phyloP scores from a whole-genome alignment of 2,888 invertebrate genomes.

The Aromia moschata region DNA sequence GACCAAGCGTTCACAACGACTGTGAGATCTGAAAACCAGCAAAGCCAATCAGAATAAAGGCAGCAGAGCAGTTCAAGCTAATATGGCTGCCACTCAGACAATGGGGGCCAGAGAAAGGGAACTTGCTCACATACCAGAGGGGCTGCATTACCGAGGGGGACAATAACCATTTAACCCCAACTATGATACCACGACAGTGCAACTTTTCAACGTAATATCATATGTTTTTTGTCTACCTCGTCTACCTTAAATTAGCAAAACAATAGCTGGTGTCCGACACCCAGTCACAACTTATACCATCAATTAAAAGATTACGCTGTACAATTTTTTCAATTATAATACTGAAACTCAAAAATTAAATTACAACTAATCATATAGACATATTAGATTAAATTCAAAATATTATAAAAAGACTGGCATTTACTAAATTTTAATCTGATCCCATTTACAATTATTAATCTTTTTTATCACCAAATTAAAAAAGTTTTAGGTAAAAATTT shows the following conservation, averaged over 20 bases:
- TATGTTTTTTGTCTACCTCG: conserved; percentile 30
- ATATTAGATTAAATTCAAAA: too few species aligned
- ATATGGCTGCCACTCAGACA: conserved; percentile 65
- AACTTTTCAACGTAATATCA: conserved; percentile 39
- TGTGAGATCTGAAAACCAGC: conserved; percentile 61
- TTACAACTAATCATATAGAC: too few species aligned
- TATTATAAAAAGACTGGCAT: too few species aligned
- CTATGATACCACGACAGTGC: conserved; percentile 52
- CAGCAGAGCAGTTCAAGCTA: conserved; percentile 63
- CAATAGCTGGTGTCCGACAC: background rate
- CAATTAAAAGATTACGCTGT: background rate
- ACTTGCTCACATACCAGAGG: conserved; percentile 55
- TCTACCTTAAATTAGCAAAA: conserved; percentile 16
- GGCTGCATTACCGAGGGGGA: conserved; percentile 54
- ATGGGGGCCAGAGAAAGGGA: conserved; percentile 63
- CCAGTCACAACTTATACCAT: background rate
- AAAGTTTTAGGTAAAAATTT: too few species aligned
- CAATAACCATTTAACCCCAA: conserved; percentile 57
- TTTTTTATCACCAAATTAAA: too few species aligned
- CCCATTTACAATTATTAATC: too few species aligned
- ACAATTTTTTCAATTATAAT: background rate
- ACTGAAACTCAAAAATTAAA: background rate
- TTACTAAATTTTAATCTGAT: too few species aligned
- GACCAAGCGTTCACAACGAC: conserved; percentile 55
- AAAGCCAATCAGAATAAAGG: conserved; percentile 64